Evolutionary conservation across 1,140 invertebrate species (phyloP), one percentile per base, ranked within the genome.

Genomic region (Metaphire vulgaris): DNA sequence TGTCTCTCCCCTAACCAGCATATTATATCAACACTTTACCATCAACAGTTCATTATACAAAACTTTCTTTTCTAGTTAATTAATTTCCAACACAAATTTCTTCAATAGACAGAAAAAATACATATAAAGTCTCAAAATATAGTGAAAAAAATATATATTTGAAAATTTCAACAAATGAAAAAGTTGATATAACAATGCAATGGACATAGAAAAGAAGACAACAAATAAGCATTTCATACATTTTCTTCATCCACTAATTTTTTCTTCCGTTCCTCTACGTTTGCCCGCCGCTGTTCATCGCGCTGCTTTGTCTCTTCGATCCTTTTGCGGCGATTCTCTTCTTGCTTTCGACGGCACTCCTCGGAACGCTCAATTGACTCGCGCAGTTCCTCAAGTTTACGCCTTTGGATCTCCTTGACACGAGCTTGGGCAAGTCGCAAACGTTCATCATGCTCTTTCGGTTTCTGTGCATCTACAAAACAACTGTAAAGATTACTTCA

Each of bases 201-300:
- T n/a, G n/a, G n/a, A n/a, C n/a, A n/a, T n/a, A n/a, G n/a, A n/a
- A n/a, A n/a, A n/a, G n/a, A n/a, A n/a, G n/a, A n/a, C n/a, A n/a
- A n/a, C n/a, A n/a, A n/a, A n/a, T n/a, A n/a, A n/a, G 41, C 21
- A 56, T 56, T 21, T 2, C 72, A 28, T 34, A 73, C 72, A 12
- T 34, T 29, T 56, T 73, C 72, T 73, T 73, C 72, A 73, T 73
- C 72, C 72, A 33, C 28, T 2, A 74, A 64, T 68, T 33, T 74
- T 30, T 31, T 74, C 74, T 64, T 74, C 28, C 74, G 34, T 29
- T 74, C 74, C 31, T 74, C 74, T 2, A 74, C 74, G 6, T 30
- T 28, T 1, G 56, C 65, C 33, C 74, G 56, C 29, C 67, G 74
- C 30, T 68, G 28, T 29, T 74, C 74, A 28, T 74, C 74, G 6